A percentile compares a stretch with the other conserved stretches of the same genome.
These are phyloP conservation scores for Aspidoscelis tigris DNA, from an alignment of 2,113 vertebrate genomes.

Conservation along the genomic window DNA sequence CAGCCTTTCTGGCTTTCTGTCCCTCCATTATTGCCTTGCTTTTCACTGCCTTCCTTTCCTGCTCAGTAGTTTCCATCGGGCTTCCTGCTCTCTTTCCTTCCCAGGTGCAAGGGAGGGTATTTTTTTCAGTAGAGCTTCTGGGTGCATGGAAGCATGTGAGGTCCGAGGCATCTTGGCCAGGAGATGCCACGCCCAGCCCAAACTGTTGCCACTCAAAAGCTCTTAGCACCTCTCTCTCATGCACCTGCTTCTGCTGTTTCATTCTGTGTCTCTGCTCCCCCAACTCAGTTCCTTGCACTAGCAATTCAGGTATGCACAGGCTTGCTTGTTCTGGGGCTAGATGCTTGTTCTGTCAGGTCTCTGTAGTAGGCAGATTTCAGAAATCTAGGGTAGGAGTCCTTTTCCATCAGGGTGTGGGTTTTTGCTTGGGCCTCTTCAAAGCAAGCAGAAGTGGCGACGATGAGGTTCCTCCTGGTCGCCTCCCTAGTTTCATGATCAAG, in stretches of 20 bases:
- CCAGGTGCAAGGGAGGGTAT: background rate
- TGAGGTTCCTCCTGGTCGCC: slow-evolving; percentile 75
- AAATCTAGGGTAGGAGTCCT: slow-evolving; percentile 83
- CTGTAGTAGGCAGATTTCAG: slow-evolving; percentile 79
- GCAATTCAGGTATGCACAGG: slow-evolving; percentile 72
- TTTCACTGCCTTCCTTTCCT: background rate
- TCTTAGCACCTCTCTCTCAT: background rate
- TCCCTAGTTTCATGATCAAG: slow-evolving; percentile 83
- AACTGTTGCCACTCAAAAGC: fast-evolving
- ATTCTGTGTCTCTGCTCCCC: background rate
- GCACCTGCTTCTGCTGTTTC: background rate
- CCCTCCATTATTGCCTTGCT: fast-evolving
- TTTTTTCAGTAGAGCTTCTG: background rate
- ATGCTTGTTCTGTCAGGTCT: slow-evolving; percentile 74
- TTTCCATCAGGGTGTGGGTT: slow-evolving; percentile 81
- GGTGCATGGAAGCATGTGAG: background rate
- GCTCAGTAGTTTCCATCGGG: fast-evolving
- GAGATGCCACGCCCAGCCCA: background rate
- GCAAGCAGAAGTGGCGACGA: slow-evolving; percentile 60
- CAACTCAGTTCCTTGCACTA: fast-evolving
- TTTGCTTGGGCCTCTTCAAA: slow-evolving; percentile 80
- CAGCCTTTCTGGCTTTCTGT: background rate
- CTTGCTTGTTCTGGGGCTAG: slow-evolving; percentile 55
- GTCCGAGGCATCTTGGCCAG: slow-evolving; percentile 21
- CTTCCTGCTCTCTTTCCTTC: fast-evolving